Evolutionary conservation across 2,888 invertebrate genomes (phyloP).

Genomic region (Athripsodes cinereus): DNA sequence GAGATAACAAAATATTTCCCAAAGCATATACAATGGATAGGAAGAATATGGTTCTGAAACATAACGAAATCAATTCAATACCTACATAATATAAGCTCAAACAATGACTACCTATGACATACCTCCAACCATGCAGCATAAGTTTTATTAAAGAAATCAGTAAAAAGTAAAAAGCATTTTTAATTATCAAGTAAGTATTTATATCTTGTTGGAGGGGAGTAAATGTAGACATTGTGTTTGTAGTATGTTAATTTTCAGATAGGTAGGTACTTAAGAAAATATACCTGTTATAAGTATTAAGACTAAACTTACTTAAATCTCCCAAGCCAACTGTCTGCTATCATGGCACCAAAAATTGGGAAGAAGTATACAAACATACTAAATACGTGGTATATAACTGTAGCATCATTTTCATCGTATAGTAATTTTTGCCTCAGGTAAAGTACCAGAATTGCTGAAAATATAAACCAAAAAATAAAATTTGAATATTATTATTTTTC

Average conservation of each 20-base stretch:
- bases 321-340: conserved; percentile 90
- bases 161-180: too few species aligned
- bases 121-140: too few species aligned
- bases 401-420: conserved; percentile 68
- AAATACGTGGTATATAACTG: conserved; percentile 84
- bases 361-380: conserved; percentile 86
- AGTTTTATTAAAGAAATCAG: too few species aligned
- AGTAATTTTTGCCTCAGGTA: conserved; percentile 77
- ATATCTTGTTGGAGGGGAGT: too few species aligned
- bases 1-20: conserved; percentile 74
- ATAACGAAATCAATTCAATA: conserved; percentile 9
- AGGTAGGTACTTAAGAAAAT: too few species aligned
- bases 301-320: conserved; percentile 74
- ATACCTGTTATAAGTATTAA: too few species aligned
- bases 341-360: conserved; percentile 83
- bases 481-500: too few species aligned
- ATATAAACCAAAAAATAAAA: not conserved
- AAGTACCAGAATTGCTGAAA: conserved; percentile 84
- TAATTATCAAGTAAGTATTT: too few species aligned
- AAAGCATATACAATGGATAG: conserved; percentile 74
- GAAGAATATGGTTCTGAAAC: conserved; percentile 65
- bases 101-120: too few species aligned
- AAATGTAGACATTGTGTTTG: too few species aligned
- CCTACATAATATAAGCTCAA: too few species aligned
- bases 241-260: too few species aligned